phyloP scores from a whole-genome alignment of 2,888 invertebrate genomes.

The Podotricha telesiphe region DNA sequence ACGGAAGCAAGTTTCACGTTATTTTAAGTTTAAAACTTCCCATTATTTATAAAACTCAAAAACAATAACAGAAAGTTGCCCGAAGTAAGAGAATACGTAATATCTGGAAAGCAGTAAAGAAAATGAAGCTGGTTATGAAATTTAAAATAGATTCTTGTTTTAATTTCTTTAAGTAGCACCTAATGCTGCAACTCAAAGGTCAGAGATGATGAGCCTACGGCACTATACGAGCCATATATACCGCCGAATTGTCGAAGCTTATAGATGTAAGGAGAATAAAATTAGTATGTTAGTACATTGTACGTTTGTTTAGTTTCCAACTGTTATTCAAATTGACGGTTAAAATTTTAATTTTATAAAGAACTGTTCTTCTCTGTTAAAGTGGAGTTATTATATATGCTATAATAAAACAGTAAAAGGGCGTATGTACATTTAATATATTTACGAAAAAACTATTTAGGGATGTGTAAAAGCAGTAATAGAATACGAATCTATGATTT shows the following conservation, averaged over 20 bases:
- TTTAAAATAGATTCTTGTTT: constrained; percentile 37
- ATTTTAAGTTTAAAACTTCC: constrained; percentile 32
- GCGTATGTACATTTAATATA: no score
- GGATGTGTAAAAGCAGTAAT: no score
- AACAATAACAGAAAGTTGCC: constrained; percentile 33
- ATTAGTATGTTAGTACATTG: not conserved
- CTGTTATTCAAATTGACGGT: no score
- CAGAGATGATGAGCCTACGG: not conserved
- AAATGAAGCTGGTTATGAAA: constrained; percentile 39
- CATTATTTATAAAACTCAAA: constrained; percentile 36
- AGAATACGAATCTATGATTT: no score
- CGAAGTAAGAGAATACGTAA: constrained; percentile 37
- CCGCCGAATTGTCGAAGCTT: no score
- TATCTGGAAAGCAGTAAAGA: constrained; percentile 32
- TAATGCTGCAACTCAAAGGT: constrained; percentile 20
- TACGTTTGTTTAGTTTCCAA: no score
- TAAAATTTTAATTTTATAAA: no score
- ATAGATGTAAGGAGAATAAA: not conserved
- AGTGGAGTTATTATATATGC: no score
- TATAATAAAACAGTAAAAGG: no score
- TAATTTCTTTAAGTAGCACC: constrained; percentile 28
- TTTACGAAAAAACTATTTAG: no score
- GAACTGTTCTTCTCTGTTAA: no score
- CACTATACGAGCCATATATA: not conserved
- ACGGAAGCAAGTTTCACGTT: constrained; percentile 21